Base-by-base conservation (phyloP, 1,140 invertebrate genomes). In the Drepana arcuata region DNA sequence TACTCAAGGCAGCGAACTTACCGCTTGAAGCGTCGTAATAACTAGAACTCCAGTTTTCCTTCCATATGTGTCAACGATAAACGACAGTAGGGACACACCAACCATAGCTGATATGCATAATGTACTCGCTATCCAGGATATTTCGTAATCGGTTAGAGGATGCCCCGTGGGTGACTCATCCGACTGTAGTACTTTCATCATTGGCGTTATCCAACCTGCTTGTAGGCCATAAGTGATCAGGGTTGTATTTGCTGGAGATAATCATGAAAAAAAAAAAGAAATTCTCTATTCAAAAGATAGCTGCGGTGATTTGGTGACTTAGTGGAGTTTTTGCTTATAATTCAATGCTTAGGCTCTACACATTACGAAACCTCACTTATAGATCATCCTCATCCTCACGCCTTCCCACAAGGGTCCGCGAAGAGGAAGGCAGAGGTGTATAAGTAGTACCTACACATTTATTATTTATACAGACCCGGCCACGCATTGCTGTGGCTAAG, bases 121-220 rank as follows among this genome's bases (percentile, higher is more conserved):
- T 0, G 65, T 45, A 5, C 59, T 75, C 0, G 65, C 77, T 9
- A 85, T 44, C 78, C 75, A 82, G 0, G 83, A 81, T 2, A 78
- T 54, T 7, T 57, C 66, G 2, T 77, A 63, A 7, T 74, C 59
- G 0, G 80, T 74, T 25, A 87, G 52, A 0, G 75, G 67, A 0
- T n/a, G 31, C 2, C 72, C 79, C 0, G 83, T 43, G 0, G 83
- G 81, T 0, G 66, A 59, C 11, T 60, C n/a, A 0, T 56, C 21
- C 0, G 67, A 65, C 27, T 70, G 60, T 0, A 87, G 34, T 10
- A 61, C 39, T 0, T 78, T 79, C 11, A 70, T 60, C 29, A 79
- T 60, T 1, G 85, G 84, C 0, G 86, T 85, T 1, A 73, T 46
- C 85, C 85, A 87, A n/a, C 85, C 85, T 0, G 79, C 27, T 21